These are phyloP conservation scores for Synanthedon tipuliformis DNA, from an alignment of 2,888 invertebrate species.

Conservation along the genomic window DNA sequence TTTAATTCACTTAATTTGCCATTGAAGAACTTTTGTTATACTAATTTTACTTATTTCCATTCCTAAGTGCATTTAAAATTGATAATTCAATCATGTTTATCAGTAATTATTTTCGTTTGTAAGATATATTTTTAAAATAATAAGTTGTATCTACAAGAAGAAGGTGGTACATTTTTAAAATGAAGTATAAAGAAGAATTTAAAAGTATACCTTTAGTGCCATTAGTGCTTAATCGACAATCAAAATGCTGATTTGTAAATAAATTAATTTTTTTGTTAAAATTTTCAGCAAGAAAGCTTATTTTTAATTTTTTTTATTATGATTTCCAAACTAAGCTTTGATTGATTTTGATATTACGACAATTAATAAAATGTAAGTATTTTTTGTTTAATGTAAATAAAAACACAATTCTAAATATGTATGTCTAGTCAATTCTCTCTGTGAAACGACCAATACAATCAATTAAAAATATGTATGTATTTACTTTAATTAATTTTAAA, in stretches of 20 bases:
- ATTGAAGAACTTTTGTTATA: slow-evolving; percentile 9
- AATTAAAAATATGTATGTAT: slow-evolving; percentile 2
- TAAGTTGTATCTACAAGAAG: slow-evolving; percentile 2
- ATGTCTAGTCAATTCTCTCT: slow-evolving; percentile 22
- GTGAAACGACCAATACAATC: neutral
- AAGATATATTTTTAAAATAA: slow-evolving; percentile 1
- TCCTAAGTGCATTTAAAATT: slow-evolving; percentile 39
- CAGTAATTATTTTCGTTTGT: slow-evolving; percentile 7
- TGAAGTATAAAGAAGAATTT: slow-evolving; percentile 9
- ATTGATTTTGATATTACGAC: slow-evolving; percentile 5
- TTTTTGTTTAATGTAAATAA: slow-evolving; percentile 2
- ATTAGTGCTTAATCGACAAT: slow-evolving; percentile 26
- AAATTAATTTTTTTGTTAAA: slow-evolving; percentile 8
- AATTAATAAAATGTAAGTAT: slow-evolving; percentile 4
- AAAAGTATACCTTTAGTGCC: slow-evolving; percentile 30
- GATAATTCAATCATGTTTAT: slow-evolving; percentile 9
- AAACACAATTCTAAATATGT: slow-evolving; percentile 16
- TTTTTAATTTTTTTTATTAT: neutral
- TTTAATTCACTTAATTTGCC: neutral
- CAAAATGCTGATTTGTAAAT: slow-evolving; percentile 20
- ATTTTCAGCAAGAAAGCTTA: neutral
- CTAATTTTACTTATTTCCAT: slow-evolving; percentile 25
- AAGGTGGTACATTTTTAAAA: slow-evolving; percentile 8
- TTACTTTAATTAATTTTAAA: slow-evolving; percentile 3
- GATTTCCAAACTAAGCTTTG: slow-evolving; percentile 7